These are phyloP conservation scores for Myripristis jacobus DNA, from an alignment of 2,797 vertebrate species.

Conservation along the genomic window DNA sequence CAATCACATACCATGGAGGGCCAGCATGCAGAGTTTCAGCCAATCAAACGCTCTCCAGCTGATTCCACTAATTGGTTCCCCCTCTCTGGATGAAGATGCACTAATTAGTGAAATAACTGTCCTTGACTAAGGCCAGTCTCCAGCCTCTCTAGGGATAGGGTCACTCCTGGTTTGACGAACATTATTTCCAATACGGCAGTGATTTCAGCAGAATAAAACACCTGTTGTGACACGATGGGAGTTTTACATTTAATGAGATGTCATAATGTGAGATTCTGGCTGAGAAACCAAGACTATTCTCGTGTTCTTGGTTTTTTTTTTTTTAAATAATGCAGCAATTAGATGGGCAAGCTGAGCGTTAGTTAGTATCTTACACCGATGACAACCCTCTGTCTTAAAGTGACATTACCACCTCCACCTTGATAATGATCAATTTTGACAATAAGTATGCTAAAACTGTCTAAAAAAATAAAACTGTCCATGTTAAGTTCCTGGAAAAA, in stretches of 20 bases:
- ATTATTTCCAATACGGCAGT: too few relatives aligned
- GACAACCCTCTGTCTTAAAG: neutral
- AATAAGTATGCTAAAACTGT: too few relatives aligned
- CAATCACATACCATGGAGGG: conserved; percentile 1
- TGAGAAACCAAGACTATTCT: too few relatives aligned
- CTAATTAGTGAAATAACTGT: conserved; percentile 26
- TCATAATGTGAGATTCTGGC: too few relatives aligned
- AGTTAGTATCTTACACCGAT: neutral
- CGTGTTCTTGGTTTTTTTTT: conserved; percentile 1
- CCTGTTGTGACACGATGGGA: too few relatives aligned
- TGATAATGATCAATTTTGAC: too few relatives aligned
- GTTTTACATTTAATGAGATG: too few relatives aligned
- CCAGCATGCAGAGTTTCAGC: conserved; percentile 2
- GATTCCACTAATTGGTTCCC: conserved; percentile 33
- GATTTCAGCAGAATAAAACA: too few relatives aligned
- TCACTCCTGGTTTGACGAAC: neutral
- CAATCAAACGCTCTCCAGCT: conserved; percentile 45
- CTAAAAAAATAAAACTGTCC: too few relatives aligned
- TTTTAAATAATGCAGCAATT: neutral
- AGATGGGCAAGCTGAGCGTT: neutral
- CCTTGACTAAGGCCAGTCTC: conserved; percentile 33
- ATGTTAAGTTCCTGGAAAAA: too few relatives aligned
- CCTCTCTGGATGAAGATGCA: conserved; percentile 29
- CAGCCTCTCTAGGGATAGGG: neutral
- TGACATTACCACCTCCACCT: neutral